These are phyloP conservation scores for Lithophane leautieri DNA, from an alignment of 2,888 invertebrate species.

Conservation along the genomic window DNA sequence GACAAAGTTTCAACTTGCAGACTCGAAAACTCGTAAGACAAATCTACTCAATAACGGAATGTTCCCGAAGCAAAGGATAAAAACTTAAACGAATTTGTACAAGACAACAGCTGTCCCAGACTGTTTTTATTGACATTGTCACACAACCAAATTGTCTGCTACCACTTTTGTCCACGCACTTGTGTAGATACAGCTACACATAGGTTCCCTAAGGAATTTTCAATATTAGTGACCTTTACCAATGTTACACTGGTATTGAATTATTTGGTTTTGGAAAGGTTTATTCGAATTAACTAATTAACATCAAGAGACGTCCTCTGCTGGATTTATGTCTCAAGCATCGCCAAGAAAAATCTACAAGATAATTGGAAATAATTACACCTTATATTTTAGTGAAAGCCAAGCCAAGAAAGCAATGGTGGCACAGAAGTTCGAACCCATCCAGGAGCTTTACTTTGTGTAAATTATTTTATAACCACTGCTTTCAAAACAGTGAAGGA, in stretches of 20 bases:
- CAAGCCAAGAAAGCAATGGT: not conserved
- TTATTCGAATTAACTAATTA: not conserved
- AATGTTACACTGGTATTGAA: not conserved
- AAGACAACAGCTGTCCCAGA: slow-evolving; percentile 56
- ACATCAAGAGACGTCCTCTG: too few relatives aligned
- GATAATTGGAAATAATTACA: not conserved
- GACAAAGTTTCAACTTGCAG: slow-evolving; percentile 24
- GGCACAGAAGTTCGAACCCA: too few relatives aligned
- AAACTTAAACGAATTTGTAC: slow-evolving; percentile 58
- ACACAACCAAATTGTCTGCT: slow-evolving; percentile 51
- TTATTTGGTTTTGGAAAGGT: not conserved
- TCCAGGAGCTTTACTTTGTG: too few relatives aligned
- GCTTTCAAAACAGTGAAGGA: too few relatives aligned
- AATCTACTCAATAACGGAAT: slow-evolving; percentile 51
- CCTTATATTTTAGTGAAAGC: not conserved
- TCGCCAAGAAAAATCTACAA: not conserved
- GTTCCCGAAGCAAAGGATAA: slow-evolving; percentile 42
- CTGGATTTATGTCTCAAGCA: not conserved
- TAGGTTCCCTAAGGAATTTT: slow-evolving; percentile 4
- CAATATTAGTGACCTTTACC: not conserved
- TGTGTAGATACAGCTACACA: not conserved
- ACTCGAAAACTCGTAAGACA: slow-evolving; percentile 42
- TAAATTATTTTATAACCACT: too few relatives aligned
- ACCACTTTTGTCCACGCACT: slow-evolving; percentile 6
- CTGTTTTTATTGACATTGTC: slow-evolving; percentile 55